A percentile compares a stretch with the other conserved stretches of the same genome.
Conservation (phyloP, 2,888 invertebrate species). For the Theodoxus fluviatilis region DNA sequence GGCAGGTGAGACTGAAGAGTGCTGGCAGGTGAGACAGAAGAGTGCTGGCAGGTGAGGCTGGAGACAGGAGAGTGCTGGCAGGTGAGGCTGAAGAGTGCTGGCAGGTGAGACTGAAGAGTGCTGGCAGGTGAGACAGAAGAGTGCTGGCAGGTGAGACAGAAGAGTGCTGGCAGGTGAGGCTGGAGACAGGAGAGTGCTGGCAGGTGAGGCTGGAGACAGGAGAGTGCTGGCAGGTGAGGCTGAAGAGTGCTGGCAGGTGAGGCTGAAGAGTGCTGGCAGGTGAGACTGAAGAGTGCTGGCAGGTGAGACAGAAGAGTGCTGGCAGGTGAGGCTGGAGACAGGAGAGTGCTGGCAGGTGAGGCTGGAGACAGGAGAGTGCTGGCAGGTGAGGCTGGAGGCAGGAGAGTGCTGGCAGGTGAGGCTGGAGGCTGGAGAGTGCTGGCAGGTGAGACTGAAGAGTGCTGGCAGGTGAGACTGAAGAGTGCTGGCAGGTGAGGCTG, state of each 20-base stretch:
- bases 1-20: conserved; percentile 79
- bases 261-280: conserved; percentile 72
- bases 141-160: conserved; percentile 76
- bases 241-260: background rate
- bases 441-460: no score
- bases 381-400: no score
- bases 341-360: conserved; percentile 73
- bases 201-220: conserved; percentile 79
- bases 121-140: no score
- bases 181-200: background rate
- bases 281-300: conserved; percentile 77
- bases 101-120: conserved; percentile 62
- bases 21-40: conserved; percentile 66
- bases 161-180: conserved; percentile 71
- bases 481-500: conserved; percentile 69
- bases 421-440: background rate
- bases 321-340: no score
- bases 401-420: conserved; percentile 73
- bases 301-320: conserved; percentile 47
- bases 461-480: conserved; percentile 78
- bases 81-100: conserved; percentile 77
- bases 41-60: no score
- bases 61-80: conserved; percentile 71
- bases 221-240: conserved; percentile 71
- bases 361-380: background rate